A percentile compares a stretch with the other conserved stretches of the same genome.
Conservation (phyloP, 2,797 vertebrate species). For the Petrocephalus sullivani region DNA sequence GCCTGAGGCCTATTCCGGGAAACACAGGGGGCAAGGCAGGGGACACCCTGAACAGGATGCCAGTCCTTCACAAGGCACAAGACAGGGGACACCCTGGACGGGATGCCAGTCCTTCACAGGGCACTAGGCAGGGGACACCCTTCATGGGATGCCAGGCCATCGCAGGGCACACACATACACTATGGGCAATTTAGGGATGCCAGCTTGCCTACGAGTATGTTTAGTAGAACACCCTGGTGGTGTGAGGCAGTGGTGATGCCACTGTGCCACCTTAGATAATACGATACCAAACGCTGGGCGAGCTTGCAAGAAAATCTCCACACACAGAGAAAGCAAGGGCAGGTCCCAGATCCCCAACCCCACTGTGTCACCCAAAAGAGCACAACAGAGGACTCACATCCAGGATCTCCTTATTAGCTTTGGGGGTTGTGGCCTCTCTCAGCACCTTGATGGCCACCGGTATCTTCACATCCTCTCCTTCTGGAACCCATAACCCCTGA, state of each 20-base stretch:
- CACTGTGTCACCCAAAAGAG: not conserved
- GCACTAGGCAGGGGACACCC: not conserved
- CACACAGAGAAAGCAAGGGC: not conserved
- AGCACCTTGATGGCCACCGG: constrained; percentile 93
- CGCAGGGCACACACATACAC: not conserved
- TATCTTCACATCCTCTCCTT: constrained; percentile 87
- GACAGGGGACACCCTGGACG: not conserved
- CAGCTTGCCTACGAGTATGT: no score
- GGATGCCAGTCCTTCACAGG: not conserved
- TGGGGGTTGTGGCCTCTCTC: constrained; percentile 81
- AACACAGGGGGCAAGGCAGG: not conserved
- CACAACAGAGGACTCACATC: constrained; percentile 67
- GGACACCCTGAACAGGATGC: not conserved
- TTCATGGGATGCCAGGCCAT: not conserved
- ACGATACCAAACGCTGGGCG: not conserved
- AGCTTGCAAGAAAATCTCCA: not conserved
- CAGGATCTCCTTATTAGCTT: constrained; percentile 91
- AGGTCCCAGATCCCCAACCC: not conserved
- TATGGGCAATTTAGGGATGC: not conserved
- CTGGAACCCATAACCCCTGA: constrained; percentile 89
- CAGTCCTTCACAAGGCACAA: not conserved
- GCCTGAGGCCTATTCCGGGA: no score
- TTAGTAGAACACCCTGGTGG: not conserved
- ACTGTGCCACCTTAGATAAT: not conserved
- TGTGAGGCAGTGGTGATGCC: not conserved